Base-by-base conservation (phyloP, 2,113 vertebrate genomes). In the Eublepharis macularius region DNA sequence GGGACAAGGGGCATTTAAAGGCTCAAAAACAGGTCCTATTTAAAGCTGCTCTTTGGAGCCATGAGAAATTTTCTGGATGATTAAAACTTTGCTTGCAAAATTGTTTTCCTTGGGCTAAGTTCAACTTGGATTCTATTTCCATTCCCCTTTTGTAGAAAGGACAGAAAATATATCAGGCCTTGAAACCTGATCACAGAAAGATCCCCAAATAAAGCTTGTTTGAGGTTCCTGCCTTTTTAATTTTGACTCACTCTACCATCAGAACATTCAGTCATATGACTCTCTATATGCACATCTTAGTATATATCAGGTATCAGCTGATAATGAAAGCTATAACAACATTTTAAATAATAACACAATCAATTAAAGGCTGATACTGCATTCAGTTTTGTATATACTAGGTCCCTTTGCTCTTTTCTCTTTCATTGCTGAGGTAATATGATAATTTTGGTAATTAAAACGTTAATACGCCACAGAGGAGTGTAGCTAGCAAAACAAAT, bases 161-260 rank as follows among this genome's bases (percentile, higher is more conserved):
- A 90, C 82, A 49, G 86, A 74, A 79, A 81, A 72, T 24, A 60
- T 79, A 73, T 74, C 43, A 80, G 54, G 68, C 84, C 77, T 80
- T n/a, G 39, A 86, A 54, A 51, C 85, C 91, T 75, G 60, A 90
- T 89, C 65, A 6, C 1, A 87, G 92, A 90, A 93, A 92, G 76
- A 88, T 83, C 45, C 90, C 92, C 92, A 90, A 94, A 94, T 91
- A 94, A 93, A 94, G 93, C 85, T 91, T 47, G 82, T 66, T 86
- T 65, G 36, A 70, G 84, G 84, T 3, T 81, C 84, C n/a, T 80
- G 89, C 68, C 80, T 92, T 47, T 85, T 34, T 26, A 82, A 65
- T 93, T 89, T 90, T 81, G 75, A 90, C 91, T 92, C 88, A 1
- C 45, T 49, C 60, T 14, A 9, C 47, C 12, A 36, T 90, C 88